Evolutionary conservation across 2,797 vertebrate genomes (phyloP).

Genomic region (Labroides dimidiatus): DNA sequence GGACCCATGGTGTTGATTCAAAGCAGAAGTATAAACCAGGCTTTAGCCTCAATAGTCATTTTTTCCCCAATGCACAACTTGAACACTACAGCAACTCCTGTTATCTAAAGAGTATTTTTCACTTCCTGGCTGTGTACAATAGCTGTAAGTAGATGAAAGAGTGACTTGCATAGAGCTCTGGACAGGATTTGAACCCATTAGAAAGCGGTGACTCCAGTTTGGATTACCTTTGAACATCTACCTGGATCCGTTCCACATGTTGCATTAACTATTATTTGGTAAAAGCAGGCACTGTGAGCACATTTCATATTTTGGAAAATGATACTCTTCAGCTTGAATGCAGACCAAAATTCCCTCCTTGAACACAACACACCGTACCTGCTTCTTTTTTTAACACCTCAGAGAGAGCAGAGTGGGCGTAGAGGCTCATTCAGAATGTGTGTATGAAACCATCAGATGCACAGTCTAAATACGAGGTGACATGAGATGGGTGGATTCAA

Average conservation of each 20-base stretch:
- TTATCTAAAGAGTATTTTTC: neutral
- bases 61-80: neutral
- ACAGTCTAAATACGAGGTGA: slow-evolving; percentile 20
- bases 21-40: too few relatives aligned
- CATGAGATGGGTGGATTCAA: slow-evolving; percentile 20
- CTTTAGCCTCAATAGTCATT: too few relatives aligned
- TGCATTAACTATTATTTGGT: slow-evolving; percentile 37
- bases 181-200: neutral
- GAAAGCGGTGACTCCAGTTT: neutral
- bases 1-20: too few relatives aligned
- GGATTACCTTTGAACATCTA: slow-evolving; percentile 8
- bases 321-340: slow-evolving; percentile 34
- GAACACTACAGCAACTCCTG: neutral
- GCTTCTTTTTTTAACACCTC: slow-evolving; percentile 24
- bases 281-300: slow-evolving; percentile 15
- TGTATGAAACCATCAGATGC: slow-evolving; percentile 39
- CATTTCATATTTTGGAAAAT: slow-evolving; percentile 43
- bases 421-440: slow-evolving; percentile 39
- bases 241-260: slow-evolving; percentile 21
- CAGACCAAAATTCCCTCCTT: slow-evolving; percentile 30
- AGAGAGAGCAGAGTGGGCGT: slow-evolving; percentile 38
- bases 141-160: fast-evolving
- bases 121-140: neutral
- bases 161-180: neutral
- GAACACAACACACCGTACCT: slow-evolving; percentile 22